A percentile compares a stretch with the other conserved stretches of the same genome.
Evolutionary conservation across 2,113 vertebrate genomes (phyloP).

Genomic region (Pterophyllum scalare): DNA sequence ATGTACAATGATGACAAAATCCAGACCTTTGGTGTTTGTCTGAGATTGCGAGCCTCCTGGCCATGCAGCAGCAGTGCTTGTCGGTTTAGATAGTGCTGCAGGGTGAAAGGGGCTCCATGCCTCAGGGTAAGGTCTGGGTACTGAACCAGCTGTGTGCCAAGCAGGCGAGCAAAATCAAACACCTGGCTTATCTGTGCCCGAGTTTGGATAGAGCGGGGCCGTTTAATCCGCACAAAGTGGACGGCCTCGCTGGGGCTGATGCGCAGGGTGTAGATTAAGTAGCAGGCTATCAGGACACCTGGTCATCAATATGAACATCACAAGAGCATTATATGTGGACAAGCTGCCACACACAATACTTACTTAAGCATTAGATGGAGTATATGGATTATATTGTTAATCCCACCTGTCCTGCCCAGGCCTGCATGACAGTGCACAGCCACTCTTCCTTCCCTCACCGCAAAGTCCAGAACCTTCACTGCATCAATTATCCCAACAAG

Average conservation of each 20-base stretch:
- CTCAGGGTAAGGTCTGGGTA: constrained; percentile 73
- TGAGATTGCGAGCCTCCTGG: constrained; percentile 80
- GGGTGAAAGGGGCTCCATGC: constrained; percentile 76
- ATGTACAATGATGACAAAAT: neutral
- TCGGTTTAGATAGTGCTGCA: constrained; percentile 80
- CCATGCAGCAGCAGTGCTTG: constrained; percentile 83
- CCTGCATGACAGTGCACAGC: constrained; percentile 87
- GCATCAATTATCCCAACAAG: constrained; percentile 79
- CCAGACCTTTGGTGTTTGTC: constrained; percentile 81
- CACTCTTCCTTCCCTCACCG: constrained; percentile 81
- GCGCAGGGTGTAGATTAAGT: constrained; percentile 82
- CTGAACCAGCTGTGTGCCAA: constrained; percentile 78
- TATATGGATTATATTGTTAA: neutral
- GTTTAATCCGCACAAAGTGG: constrained; percentile 82
- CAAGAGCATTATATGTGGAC: neutral
- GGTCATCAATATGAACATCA: constrained; percentile 6
- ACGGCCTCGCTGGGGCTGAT: constrained; percentile 83
- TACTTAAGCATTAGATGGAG: neutral
- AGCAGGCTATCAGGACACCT: constrained; percentile 87
- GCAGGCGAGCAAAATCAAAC: constrained; percentile 82
- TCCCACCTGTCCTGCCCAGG: constrained; percentile 82
- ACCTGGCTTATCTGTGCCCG: constrained; percentile 82
- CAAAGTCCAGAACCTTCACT: constrained; percentile 85
- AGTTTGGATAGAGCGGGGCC: constrained; percentile 85
- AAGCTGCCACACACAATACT: neutral